Base-by-base conservation (phyloP, 2,113 vertebrate genomes). In the Tachysurus vachellii region DNA sequence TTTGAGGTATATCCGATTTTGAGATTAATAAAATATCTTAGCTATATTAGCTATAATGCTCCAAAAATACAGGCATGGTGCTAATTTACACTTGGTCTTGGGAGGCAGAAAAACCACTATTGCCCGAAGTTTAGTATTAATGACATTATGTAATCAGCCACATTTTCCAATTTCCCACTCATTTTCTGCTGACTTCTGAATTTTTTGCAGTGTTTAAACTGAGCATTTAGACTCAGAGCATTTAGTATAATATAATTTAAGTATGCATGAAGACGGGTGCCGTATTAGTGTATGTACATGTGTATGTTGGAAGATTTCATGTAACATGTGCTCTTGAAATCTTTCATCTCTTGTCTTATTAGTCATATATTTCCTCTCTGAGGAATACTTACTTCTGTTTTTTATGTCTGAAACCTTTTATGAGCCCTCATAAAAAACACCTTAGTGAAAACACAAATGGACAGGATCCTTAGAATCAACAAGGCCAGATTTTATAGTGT, bases 271-370 rank as follows among this genome's bases (percentile, higher is more conserved):
- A 57, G 17, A 57, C 10, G 12, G 11, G 28, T 57, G 28, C 50
- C 16, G 36, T 3, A 36, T 57, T 80, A 80, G 17, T 80, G 54
- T 57, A 31, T 31, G n/a, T 16, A 80, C 17, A 36, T 82, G 75
- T 89, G 57, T 91, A 89, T 83, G 64, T 88, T 47, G 85, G 73
- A 89, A 90, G 87, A 89, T 88, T 89, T 89, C 91, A 93, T 93
- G 91, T 90, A 88, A 90, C 84, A 14, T 76, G 71, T 66, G 7
- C 87, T 84, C 89, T 53, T 79, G n/a, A 42, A 44, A 54, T 62
- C 80, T 88, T 88, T 86, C 61, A 79, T n/a, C 57, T 59, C 16
- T 70, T 84, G 62, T 57, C 73, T 80, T 89, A 79, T 79, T 70
- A 31, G 16, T n/a, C 70, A 73, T 71, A 68, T 80, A 73, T 56